Conservation (phyloP, 2,113 vertebrate genomes). For the Scomber scombrus region DNA sequence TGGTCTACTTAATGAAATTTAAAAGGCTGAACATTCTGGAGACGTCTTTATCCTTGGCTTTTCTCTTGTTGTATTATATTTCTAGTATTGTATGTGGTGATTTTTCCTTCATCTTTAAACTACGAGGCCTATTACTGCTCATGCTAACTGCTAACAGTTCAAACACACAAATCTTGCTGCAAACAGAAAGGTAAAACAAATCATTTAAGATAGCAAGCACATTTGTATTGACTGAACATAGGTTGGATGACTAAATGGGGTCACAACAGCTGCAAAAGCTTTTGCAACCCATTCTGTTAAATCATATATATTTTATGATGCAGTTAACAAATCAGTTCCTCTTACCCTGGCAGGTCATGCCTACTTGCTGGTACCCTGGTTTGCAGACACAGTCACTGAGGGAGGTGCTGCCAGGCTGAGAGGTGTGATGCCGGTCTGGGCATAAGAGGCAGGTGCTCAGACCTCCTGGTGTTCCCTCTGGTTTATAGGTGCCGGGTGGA, state of each 20-base stretch:
- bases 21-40: too few species aligned
- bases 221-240: neutral
- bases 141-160: neutral
- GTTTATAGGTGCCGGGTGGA: slow-evolving; percentile 94
- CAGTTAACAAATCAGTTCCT: neutral
- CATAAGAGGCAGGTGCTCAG: slow-evolving; percentile 89
- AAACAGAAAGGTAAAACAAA: neutral
- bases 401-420: slow-evolving; percentile 92
- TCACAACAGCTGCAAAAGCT: neutral
- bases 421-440: slow-evolving; percentile 90
- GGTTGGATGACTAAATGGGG: neutral
- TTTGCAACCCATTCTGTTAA: too few species aligned
- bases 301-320: too few species aligned
- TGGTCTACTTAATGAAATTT: too few species aligned
- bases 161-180: neutral
- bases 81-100: too few species aligned
- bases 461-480: slow-evolving; percentile 92
- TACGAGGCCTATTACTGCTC: neutral
- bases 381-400: slow-evolving; percentile 89
- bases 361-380: slow-evolving; percentile 87
- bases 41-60: too few species aligned
- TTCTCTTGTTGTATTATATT: too few species aligned
- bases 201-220: too few species aligned
- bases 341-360: slow-evolving; percentile 90
- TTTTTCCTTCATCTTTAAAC: too few species aligned